phyloP scores from a whole-genome alignment of 2,113 vertebrate species.

The Polypterus bichir region DNA sequence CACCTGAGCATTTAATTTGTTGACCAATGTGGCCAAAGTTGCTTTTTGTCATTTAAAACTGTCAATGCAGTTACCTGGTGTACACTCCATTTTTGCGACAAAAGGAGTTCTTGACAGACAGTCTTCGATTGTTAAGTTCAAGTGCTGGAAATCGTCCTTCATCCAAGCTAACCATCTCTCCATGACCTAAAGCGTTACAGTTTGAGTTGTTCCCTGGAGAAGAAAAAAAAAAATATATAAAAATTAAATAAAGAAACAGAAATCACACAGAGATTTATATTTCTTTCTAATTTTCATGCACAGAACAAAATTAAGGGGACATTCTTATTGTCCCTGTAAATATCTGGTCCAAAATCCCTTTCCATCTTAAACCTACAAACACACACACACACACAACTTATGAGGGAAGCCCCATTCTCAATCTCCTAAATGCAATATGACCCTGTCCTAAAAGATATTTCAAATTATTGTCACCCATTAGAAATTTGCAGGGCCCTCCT shows the following conservation, averaged over 20 bases:
- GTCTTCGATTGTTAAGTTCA: constrained; percentile 88
- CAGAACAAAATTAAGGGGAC: background rate
- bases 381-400: too few relatives aligned
- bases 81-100: constrained; percentile 92
- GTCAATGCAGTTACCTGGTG: constrained; percentile 57
- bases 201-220: constrained; percentile 71
- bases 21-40: too few relatives aligned
- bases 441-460: too few relatives aligned
- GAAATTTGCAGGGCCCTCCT: too few relatives aligned
- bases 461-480: too few relatives aligned
- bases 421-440: too few relatives aligned
- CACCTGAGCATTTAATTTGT: too few relatives aligned
- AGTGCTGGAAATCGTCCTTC: constrained; percentile 86
- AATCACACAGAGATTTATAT: background rate
- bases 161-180: constrained; percentile 90
- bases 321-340: background rate
- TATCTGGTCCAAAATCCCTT: too few relatives aligned
- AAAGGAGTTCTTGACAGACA: constrained; percentile 93
- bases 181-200: constrained; percentile 71
- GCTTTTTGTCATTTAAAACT: too few relatives aligned
- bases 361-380: too few relatives aligned
- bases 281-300: background rate
- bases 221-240: constrained; percentile 7
- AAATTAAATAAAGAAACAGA: background rate
- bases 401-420: too few relatives aligned